Base-by-base conservation (phyloP, 2,888 invertebrate species). In the Hypercompe scribonia region DNA sequence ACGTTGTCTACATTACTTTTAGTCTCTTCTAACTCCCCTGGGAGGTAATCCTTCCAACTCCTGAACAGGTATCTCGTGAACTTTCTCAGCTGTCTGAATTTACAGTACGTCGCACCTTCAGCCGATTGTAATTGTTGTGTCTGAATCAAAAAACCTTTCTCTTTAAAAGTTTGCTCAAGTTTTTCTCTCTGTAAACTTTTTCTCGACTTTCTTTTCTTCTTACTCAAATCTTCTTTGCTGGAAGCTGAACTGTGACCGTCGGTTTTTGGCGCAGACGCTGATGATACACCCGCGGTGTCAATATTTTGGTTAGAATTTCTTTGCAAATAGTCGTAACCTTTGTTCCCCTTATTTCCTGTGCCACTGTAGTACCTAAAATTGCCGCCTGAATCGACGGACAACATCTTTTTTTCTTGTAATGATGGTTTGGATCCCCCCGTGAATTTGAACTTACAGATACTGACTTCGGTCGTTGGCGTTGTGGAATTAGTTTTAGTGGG, bases 391-490 rank as follows among this genome's bases (percentile, higher is more conserved):
- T 98, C 98, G 0, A 99, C 98, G 0, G 98, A 98, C 0, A 99
- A 96, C 97, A 98, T 98, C 91, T 99, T 99, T 93, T 99, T 99
- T 88, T 99, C 98, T 89, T 99, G 98, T 68, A 99, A 89, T 74
- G 97, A 97, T 0, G 99, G 99, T 81, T 98, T 98, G 0, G 98
- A 98, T 0, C 99, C 99, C 0, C 98, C 98, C 0, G 98, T 98
- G 89, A 99, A 98, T 90, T 99, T 99, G 89, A 99, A 99, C 91
- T 99, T 99, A 90, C 99, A 99, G 87, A 99, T 99, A 90, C 98
- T 98, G 64, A 98, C 98, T 91, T 98, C 98, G 0, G 98, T 97
- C 0, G 98, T 97, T 0, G 98, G 98, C 84, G 97, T 97, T 5
- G 97, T 96, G 11, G 97, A 96, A 83, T 97, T 97, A 77, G 93